Base-by-base conservation (phyloP, 2,888 invertebrate species). In the Cenopis cana region DNA sequence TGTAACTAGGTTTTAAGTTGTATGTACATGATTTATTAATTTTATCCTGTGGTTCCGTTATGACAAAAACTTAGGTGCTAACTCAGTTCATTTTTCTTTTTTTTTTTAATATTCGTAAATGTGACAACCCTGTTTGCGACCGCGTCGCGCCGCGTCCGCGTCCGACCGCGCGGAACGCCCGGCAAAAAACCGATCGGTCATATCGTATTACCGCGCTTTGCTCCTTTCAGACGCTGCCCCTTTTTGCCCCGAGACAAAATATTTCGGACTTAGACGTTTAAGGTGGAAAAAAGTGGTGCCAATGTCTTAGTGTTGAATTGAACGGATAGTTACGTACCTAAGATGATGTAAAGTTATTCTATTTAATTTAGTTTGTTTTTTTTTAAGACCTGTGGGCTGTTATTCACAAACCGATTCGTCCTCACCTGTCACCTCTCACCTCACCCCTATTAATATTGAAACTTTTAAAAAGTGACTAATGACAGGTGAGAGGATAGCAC, bases 181-280 rank as follows among this genome's bases (percentile, higher is more conserved):
- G 62, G 72, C 68, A 72, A 72, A 72, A 72, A 72, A 61, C 55
- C 17, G 67, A 71, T 67, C 67, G 60, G 71, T 71, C 71, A 71
- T 71, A 71, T 71, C 71, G 66, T 67, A 71, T 71, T 71, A 71
- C 71, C 61, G 24, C 55, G 66, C 54, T 61, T 54, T 66, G 55
- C 55, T 71, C 71, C 36, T 67, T 71, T 67, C 71, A 55, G 71
- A 70, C 52, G 65, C 54, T 65, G 24, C 49, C 67, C 67, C 71
- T 71, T 71, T 71, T 71, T 71, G 71, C 71, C 61, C 38, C 38
- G 55, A 71, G 61, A 67, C 67, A 61, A 71, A 60, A 67, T 55
- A 29, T 60, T 54, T 36, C 33, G 60, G 49, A 66, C 56, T 71
- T 66, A 66, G 65, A 55, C 36, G 60, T 41, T 61, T 54, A 10